These are phyloP conservation scores for Aleiodes testaceus DNA, from an alignment of 2,888 invertebrate genomes.

Conservation along the genomic window DNA sequence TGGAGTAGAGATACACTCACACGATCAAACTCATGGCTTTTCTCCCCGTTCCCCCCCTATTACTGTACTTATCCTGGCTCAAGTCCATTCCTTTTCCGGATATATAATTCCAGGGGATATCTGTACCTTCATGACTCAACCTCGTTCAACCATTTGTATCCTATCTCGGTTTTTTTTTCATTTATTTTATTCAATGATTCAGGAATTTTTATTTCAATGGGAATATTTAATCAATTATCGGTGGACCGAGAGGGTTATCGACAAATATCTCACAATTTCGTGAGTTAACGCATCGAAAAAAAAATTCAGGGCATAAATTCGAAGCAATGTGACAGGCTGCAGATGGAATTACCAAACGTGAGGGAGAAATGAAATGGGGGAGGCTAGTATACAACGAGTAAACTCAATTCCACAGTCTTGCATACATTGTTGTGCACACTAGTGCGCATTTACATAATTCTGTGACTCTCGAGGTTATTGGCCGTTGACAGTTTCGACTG, in stretches of 20 bases:
- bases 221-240: too few relatives aligned
- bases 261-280: too few relatives aligned
- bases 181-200: neutral
- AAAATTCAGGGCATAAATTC: too few relatives aligned
- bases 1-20: conserved; percentile 19
- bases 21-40: conserved; percentile 16
- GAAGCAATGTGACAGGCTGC: too few relatives aligned
- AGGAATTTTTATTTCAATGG: too few relatives aligned
- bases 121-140: conserved; percentile 2
- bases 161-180: neutral
- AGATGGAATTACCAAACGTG: neutral
- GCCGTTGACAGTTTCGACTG: neutral
- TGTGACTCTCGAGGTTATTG: conserved; percentile 13
- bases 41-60: neutral
- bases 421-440: conserved; percentile 6
- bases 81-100: conserved; percentile 6
- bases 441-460: conserved; percentile 3
- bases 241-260: too few relatives aligned
- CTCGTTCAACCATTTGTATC: conserved; percentile 14
- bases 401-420: conserved; percentile 7
- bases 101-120: conserved; percentile 6
- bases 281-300: too few relatives aligned
- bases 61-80: conserved; percentile 16
- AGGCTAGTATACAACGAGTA: neutral
- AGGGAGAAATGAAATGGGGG: neutral